These are phyloP conservation scores for Crotalus tigris DNA, from an alignment of 2,113 vertebrate species.

Conservation along the genomic window DNA sequence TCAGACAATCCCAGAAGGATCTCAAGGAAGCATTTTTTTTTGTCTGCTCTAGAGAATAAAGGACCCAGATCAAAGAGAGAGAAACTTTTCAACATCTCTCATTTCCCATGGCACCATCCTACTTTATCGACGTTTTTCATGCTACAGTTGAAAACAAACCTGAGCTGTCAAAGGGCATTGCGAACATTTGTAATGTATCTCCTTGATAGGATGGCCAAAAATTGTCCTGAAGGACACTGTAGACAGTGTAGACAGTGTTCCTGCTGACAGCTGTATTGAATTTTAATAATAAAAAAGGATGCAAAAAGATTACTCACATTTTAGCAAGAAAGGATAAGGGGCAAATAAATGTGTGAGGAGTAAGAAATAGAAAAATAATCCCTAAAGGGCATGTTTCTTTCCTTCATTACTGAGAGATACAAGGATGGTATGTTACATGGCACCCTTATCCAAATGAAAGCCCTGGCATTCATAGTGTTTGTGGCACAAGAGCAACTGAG, in stretches of 20 bases:
- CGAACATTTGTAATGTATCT: background rate
- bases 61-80: slow-evolving; percentile 19
- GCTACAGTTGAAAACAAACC: background rate
- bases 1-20: slow-evolving; percentile 39
- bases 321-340: background rate
- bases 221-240: too few species aligned
- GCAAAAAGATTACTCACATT: background rate
- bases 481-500: background rate
- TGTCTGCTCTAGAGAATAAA: slow-evolving; percentile 37
- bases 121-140: background rate
- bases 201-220: background rate
- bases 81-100: slow-evolving; percentile 13
- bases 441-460: background rate
- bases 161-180: background rate
- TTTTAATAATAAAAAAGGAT: background rate
- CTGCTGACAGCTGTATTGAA: background rate
- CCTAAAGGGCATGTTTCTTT: background rate
- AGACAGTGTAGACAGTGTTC: background rate
- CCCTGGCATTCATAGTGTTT: background rate
- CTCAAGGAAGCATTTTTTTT: background rate
- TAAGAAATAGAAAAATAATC: background rate
- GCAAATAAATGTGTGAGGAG: background rate
- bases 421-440: background rate
- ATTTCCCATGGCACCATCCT: background rate
- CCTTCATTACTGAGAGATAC: background rate